Conservation (phyloP, 2,888 invertebrate species). For the Monoplex corrugatus region DNA sequence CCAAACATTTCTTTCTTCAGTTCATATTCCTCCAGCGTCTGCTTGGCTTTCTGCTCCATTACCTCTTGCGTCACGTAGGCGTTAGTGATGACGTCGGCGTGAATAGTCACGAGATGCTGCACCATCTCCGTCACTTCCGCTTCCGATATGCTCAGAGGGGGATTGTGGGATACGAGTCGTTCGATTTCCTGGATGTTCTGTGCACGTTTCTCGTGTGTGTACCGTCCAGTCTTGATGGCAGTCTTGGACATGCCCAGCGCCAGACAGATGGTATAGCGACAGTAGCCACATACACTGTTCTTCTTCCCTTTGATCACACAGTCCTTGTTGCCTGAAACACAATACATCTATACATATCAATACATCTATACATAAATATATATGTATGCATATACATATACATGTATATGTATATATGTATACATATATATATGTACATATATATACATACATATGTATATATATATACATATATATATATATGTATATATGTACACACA, state of each 20-base stretch:
- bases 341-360: no score
- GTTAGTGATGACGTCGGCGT: conserved; percentile 35
- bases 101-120: background rate
- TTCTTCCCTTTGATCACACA: conserved; percentile 71
- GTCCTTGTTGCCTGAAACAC: conserved; percentile 64
- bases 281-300: conserved; percentile 74
- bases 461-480: background rate
- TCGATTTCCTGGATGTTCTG: conserved; percentile 77
- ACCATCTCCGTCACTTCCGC: conserved; percentile 36
- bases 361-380: background rate
- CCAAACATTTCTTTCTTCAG: conserved; percentile 44
- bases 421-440: no score
- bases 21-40: conserved; percentile 28
- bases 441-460: no score
- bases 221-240: conserved; percentile 80
- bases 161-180: conserved; percentile 54
- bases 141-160: conserved; percentile 24
- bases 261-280: conserved; percentile 76
- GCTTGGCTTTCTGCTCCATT: background rate
- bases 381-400: background rate
- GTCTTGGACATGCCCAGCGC: conserved; percentile 78
- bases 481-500: background rate
- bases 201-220: conserved; percentile 78
- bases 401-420: background rate
- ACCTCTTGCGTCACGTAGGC: background rate